Evolutionary conservation across 1,140 invertebrate genomes (phyloP).

Genomic region (Venturia canescens): DNA sequence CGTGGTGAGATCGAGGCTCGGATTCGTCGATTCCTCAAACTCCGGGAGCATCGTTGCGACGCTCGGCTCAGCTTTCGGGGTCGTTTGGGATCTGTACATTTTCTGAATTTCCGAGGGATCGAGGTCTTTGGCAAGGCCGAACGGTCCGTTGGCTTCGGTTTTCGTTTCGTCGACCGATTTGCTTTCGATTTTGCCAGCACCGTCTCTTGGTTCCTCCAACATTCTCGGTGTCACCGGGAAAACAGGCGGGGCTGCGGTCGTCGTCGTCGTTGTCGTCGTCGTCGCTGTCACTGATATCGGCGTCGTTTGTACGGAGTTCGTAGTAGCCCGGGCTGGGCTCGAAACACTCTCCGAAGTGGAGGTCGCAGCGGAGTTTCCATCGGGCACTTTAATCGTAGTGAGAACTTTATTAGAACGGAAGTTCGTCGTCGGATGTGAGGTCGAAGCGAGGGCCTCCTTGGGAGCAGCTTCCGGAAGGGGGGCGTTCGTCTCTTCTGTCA

Average conservation of each 20-base stretch:
- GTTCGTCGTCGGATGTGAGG: background rate
- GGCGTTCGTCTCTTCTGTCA: background rate
- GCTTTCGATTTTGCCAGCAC: background rate
- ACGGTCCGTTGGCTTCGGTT: constrained; percentile 51
- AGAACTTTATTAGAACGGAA: background rate
- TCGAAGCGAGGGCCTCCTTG: background rate
- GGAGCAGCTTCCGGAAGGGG: background rate
- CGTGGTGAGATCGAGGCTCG: background rate
- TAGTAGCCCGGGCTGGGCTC: constrained; percentile 2
- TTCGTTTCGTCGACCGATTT: constrained; percentile 29
- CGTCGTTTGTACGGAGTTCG: constrained; percentile 29
- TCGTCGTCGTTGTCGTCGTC: constrained; percentile 3
- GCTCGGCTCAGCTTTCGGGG: constrained; percentile 46
- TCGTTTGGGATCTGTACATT: constrained; percentile 65
- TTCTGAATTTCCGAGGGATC: constrained; percentile 73
- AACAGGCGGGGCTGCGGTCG: constrained; percentile 43
- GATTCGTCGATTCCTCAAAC: background rate
- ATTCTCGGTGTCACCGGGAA: constrained; percentile 66
- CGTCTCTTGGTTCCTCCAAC: constrained; percentile 36
- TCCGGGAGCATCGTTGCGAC: constrained; percentile 43
- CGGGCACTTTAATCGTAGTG: background rate
- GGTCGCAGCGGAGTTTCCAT: background rate
- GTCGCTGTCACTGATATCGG: constrained; percentile 39
- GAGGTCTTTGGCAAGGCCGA: constrained; percentile 56
- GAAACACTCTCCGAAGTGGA: background rate